Evolutionary conservation across 2,888 invertebrate species (phyloP), one percentile per base, ranked within the genome.

Genomic region (Eretmocerus hayati): DNA sequence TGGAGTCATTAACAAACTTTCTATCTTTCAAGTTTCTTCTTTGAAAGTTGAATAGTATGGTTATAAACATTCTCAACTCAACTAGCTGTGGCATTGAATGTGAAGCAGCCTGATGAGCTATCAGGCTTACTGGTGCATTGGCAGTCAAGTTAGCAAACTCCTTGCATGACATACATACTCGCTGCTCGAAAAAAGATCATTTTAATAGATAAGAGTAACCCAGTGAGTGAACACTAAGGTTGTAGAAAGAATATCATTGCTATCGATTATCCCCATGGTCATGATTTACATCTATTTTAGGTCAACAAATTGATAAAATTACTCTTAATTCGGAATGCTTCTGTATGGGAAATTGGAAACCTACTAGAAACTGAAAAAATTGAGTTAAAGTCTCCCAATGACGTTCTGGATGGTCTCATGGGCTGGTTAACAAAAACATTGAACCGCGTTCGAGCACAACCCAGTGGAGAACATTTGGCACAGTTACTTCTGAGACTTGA

Each of bases 401-500:
- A 63, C 23, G 70, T 69, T 5, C 57, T 72, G 9, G 64, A 70
- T 19, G 65, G 65, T 47, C 46, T 71, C 41, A 71, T 72, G 68
- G 62, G 72, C 46, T 67, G 76, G 60, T 59, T 79, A 46, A 76
- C 77, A 42, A 73, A 81, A 62, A 74, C 87, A 18, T 72, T 85
- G 31, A 79, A 81, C 5, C 80, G 82, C 44, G 75, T 89, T 2
- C 80, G 85, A 19, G 81, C 83, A 47, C 84, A 86, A 50, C 84
- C 88, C 6, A 81, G 83, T 53, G 85, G 84, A 6, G 81, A 83
- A 55, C 84, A 85, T 71, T 74, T 91, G 32, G 83, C 87, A 13
- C 85, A 90, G 56, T 72, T 92, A 16, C 72, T 92, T 19, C 77
- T 90, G 71, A 75, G 90, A 41, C 77, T 92, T 39, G 87, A 88